A percentile compares a stretch with the other conserved stretches of the same genome.
phyloP scores from a whole-genome alignment of 2,797 vertebrate species.

The Sciaenops ocellatus region DNA sequence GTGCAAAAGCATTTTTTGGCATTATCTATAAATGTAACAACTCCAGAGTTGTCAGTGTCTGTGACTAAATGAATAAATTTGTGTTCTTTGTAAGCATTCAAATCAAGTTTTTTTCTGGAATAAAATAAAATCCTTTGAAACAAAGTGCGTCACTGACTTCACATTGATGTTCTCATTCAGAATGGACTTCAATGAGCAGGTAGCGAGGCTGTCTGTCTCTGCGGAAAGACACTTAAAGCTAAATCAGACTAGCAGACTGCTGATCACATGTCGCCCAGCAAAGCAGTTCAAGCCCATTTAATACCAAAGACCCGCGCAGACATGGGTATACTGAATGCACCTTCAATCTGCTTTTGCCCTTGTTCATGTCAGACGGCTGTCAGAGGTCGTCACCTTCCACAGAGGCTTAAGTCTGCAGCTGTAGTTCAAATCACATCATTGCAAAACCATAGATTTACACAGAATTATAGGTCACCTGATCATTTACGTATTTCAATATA shows the following conservation, averaged over 20 bases:
- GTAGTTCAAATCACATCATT: not conserved
- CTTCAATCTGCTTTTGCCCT: conserved; percentile 56
- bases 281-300: conserved; percentile 7
- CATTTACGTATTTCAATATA: not conserved
- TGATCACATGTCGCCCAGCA: conserved; percentile 13
- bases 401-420: conserved; percentile 10
- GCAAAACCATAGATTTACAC: not conserved
- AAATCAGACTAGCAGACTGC: conserved; percentile 6
- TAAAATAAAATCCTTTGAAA: conserved; percentile 20
- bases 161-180: conserved; percentile 16
- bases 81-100: conserved; percentile 8
- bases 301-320: conserved; percentile 4
- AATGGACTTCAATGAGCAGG: conserved; percentile 2
- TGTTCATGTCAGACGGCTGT: conserved; percentile 27
- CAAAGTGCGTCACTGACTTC: conserved; percentile 17
- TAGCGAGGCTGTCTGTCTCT: not conserved
- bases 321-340: not conserved
- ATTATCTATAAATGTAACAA: not conserved
- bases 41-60: conserved; percentile 4
- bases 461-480: not conserved
- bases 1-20: conserved; percentile 5
- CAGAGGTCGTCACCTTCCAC: conserved; percentile 47
- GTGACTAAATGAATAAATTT: conserved; percentile 1
- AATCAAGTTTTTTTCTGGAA: conserved; percentile 30
- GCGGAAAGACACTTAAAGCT: not conserved